Evolutionary conservation across 1,140 invertebrate genomes (phyloP), one percentile per base, ranked within the genome.

Genomic region (Drosophila mauritiana): DNA sequence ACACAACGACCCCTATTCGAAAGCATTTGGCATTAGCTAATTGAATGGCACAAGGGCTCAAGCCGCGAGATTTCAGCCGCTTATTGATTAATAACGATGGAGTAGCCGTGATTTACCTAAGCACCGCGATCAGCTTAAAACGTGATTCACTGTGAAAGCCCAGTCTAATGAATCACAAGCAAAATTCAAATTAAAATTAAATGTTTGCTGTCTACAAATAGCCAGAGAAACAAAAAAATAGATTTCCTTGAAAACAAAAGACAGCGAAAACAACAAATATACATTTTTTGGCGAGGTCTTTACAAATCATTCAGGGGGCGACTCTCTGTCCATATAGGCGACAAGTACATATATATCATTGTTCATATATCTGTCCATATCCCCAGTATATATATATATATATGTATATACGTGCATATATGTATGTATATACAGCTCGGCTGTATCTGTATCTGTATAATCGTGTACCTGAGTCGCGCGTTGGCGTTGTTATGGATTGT

Each of bases 401-500:
- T 52, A 45, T 45, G 39, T 68, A 31, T 13, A 39, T 39, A 37
- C 7, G 6, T 27, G 27, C 6, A 27, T 37, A 37, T 37, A 12
- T 37, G 17, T 17, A 17, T 17, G 13, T 37, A 37, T 37, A 37
- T 37, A 37, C 36, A 37, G 36, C 36, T 13, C 3, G 13, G 36
- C 36, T 37, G 36, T 37, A 37, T 37, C 27, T 55, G 56, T 67
- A 49, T 67, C 39, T 68, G 46, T 53, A 68, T 62, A 22, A 63
- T 49, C 52, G 57, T 37, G 64, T 70, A 73, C 69, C 69, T 73
- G 73, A 57, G 54, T 64, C 15, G 49, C 39, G 73, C 61, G 73
- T 74, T 64, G 69, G 69, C 69, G 69, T 72, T 73, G 67, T 72
- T 61, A 73, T 73, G 39, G 57, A 37, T 62, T 63, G 68, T 62